Percentiles rank a stretch among this genome's conserved stretches.
Conservation (phyloP, 2,888 invertebrate genomes). For the Hypercompe scribonia region DNA sequence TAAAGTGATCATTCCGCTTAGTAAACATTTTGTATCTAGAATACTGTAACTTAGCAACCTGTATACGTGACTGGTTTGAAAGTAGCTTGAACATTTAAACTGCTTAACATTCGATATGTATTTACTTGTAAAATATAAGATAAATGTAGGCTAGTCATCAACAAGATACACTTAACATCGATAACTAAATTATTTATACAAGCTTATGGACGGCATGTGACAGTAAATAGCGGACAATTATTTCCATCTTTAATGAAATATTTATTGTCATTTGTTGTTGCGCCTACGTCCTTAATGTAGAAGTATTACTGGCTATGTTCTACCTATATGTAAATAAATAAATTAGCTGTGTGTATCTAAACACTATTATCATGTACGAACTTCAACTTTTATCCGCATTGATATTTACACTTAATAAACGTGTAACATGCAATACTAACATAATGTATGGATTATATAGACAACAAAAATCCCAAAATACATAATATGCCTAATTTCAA, state of each 20-base stretch:
- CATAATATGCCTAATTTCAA: constrained; percentile 35
- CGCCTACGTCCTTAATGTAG: constrained; percentile 25
- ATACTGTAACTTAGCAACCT: neutral
- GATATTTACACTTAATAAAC: constrained; percentile 13
- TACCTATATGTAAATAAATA: constrained; percentile 1
- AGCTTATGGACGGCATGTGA: neutral
- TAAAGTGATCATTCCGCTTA: neutral
- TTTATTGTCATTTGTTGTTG: neutral
- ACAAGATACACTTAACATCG: neutral
- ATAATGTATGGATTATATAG: constrained; percentile 34
- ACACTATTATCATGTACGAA: neutral
- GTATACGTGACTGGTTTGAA: neutral
- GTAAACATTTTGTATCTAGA: neutral
- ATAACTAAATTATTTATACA: neutral
- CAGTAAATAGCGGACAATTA: neutral
- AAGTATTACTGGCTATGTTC: constrained; percentile 24
- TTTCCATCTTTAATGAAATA: neutral
- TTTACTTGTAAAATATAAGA: constrained; percentile 3
- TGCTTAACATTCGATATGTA: neutral
- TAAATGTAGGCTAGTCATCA: neutral
- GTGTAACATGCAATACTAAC: constrained; percentile 35
- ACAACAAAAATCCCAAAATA: constrained; percentile 35
- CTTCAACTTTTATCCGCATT: constrained; percentile 19
- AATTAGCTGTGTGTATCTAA: constrained; percentile 1
- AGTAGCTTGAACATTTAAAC: neutral